Base-by-base conservation (phyloP, 64 coral and sea anemone genomes). In the Dendronephthya gigantea region DNA sequence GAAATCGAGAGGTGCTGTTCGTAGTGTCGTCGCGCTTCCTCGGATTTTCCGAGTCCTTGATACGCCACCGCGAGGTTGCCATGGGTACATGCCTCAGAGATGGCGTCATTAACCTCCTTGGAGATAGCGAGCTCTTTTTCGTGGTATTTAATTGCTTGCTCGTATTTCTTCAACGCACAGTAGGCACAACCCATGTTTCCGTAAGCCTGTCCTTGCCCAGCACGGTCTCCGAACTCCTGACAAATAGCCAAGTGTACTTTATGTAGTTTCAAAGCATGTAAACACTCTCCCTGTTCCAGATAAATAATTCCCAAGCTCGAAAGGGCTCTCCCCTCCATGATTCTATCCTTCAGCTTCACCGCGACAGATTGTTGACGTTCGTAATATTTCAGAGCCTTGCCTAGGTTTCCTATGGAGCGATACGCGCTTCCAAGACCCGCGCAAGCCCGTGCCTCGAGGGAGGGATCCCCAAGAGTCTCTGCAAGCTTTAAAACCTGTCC, bases 171-270 rank as follows among this genome's bases (percentile, higher is more conserved):
- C 3, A 93, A 85, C 7, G 92, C 95, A 51, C 92, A 93, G 84
- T 98, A 98, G 0, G 95, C 95, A 84, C 95, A 98, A 58, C 95
- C 95, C 95, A 98, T 98, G 85, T 98, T 98, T 1, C 95, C 95
- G 49, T 98, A 93, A 10, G 95, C 95, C 37, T 88, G 95, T 15
- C 95, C 95, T 69, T 98, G 95, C 25, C 95, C 95, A 15, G 95
- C 95, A 83, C 95, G 86, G 35, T 98, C 95, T 11, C 85, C 90
- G 40, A 92, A 75, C 35, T 98, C 95, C 49, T 98, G 93, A 51
- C 95, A 98, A 36, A 98, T 92, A 0, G 92, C 90, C 76, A 98
- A 82, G 68, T 98, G 95, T 16, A 51, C 88, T 59, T 98, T 98
- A 82, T 98, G 95, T 0, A 98, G 81, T 48, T 98, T 98, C 13